These are phyloP conservation scores for Uria aalge DNA, from an alignment of 2,113 vertebrate genomes.

Conservation along the genomic window DNA sequence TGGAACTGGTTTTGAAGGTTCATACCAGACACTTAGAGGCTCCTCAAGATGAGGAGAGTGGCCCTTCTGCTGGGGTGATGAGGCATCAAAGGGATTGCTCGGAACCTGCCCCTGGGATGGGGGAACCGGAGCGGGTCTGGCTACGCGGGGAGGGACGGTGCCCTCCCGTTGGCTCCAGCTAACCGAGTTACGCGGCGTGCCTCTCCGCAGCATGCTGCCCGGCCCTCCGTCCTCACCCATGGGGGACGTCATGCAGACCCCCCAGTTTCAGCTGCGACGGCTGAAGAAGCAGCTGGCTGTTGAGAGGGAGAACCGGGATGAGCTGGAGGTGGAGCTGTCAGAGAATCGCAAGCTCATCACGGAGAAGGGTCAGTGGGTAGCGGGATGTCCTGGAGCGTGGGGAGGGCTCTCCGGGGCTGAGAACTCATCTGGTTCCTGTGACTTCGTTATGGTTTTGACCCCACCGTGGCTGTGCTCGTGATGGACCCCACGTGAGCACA, in stretches of 20 bases:
- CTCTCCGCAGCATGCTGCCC: slow-evolving; percentile 50
- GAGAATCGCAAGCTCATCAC: slow-evolving; percentile 73
- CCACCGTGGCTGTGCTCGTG: background rate
- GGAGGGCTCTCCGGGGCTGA: background rate
- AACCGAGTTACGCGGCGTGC: rapidly evolving
- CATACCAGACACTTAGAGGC: rapidly evolving
- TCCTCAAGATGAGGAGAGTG: background rate
- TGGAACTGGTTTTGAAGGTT: background rate
- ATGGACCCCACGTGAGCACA: rapidly evolving
- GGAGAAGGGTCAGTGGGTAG: slow-evolving; percentile 74
- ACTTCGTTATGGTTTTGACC: background rate
- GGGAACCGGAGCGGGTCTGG: background rate
- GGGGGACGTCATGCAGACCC: slow-evolving; percentile 88
- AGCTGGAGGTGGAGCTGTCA: slow-evolving; percentile 81
- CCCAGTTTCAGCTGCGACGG: slow-evolving; percentile 86
- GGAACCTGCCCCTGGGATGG: background rate
- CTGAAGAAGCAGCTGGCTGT: slow-evolving; percentile 81
- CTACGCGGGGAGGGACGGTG: rapidly evolving
- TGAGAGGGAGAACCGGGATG: slow-evolving; percentile 81
- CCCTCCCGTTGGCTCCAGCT: rapidly evolving
- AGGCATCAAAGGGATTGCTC: background rate
- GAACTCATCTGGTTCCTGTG: background rate
- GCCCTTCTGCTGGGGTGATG: background rate
- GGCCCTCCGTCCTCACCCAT: slow-evolving; percentile 79
- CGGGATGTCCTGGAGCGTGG: rapidly evolving